Evolutionary conservation across 2,888 invertebrate genomes (phyloP), one percentile per base, ranked within the genome.

Genomic region (Pantelozetes paolii): DNA sequence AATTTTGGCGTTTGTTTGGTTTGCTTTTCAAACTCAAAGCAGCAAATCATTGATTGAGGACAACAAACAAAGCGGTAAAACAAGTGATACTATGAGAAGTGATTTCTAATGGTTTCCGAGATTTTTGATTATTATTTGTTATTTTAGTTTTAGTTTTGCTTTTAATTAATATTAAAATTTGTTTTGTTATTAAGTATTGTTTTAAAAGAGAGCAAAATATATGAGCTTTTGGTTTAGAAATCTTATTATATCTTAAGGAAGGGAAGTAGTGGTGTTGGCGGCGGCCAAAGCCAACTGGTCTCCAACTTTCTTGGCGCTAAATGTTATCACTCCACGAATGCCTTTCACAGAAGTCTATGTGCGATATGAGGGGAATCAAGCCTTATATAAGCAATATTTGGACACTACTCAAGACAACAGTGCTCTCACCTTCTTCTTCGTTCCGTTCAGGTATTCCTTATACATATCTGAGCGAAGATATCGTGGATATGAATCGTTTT

Each of bases 391-490:
- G 48, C 54, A 26, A 71, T 36, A 26, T 69, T 1, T 69, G 3
- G 3, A 42, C 45, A 69, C 40, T 13, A 6, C 15, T 50, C n/a
- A n/a, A n/a, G n/a, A n/a, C n/a, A n/a, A 9, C 5, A 30, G 32
- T 42, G 32, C 11, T 42, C 81, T 82, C 85, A 95, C 94, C 90
- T 97, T 97, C 85, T 97, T 97, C 85, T 95, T 93, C 78, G 94
- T 92, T 78, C 94, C 94, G 82, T 91, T 94, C 76, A 97, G 85
- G 82, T 91, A 94, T 80, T 97, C 97, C 86, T 96, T 96, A 85
- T 98, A 99, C 91, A 96, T 94, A 79, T 98, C 98, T 0, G 97
- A 98, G 78, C 99, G 89, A 72, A 99, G 86, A 82, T 98, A 99
- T 79, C 99, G 87, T 73, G 96, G 96, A 82, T 99, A 99, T 81